phyloP scores from a whole-genome alignment of 1,140 invertebrate genomes.

The Prorops nasuta region DNA sequence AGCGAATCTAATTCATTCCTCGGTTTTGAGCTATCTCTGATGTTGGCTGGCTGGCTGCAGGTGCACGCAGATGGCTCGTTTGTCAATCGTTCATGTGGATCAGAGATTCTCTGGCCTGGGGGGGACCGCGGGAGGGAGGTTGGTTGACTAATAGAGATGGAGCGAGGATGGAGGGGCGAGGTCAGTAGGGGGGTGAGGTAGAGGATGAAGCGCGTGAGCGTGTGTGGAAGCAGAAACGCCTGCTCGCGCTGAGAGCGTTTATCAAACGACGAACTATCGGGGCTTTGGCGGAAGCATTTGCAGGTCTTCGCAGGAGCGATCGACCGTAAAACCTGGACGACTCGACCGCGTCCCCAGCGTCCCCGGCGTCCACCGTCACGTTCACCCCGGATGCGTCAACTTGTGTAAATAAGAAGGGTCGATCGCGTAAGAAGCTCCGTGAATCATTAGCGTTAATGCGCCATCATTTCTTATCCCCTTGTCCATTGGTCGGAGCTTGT shows the following conservation, averaged over 20 bases:
- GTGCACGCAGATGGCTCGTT: slow-evolving; percentile 26
- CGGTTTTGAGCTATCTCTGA: slow-evolving; percentile 23
- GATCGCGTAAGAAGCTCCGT: slow-evolving; percentile 1
- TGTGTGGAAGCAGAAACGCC: background rate
- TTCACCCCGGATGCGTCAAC: too few relatives aligned
- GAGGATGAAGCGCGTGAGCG: too few relatives aligned
- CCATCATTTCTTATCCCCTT: background rate
- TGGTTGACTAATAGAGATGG: too few relatives aligned
- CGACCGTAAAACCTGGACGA: slow-evolving; percentile 14
- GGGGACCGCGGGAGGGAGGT: too few relatives aligned
- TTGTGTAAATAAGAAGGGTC: too few relatives aligned
- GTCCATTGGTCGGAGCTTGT: too few relatives aligned
- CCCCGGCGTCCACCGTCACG: too few relatives aligned
- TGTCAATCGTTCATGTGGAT: slow-evolving; percentile 24
- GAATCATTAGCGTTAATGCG: slow-evolving; percentile 20
- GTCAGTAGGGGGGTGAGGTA: background rate
- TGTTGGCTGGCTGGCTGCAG: slow-evolving; percentile 19
- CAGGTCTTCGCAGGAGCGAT: slow-evolving; percentile 15
- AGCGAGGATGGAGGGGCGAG: background rate
- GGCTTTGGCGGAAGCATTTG: slow-evolving; percentile 20
- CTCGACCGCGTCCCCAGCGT: background rate
- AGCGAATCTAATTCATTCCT: slow-evolving; percentile 29
- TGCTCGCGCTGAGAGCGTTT: slow-evolving; percentile 22
- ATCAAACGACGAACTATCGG: slow-evolving; percentile 19
- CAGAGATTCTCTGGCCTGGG: background rate